phyloP scores from a whole-genome alignment of 2,113 vertebrate species.

The Lycocorax pyrrhopterus region DNA sequence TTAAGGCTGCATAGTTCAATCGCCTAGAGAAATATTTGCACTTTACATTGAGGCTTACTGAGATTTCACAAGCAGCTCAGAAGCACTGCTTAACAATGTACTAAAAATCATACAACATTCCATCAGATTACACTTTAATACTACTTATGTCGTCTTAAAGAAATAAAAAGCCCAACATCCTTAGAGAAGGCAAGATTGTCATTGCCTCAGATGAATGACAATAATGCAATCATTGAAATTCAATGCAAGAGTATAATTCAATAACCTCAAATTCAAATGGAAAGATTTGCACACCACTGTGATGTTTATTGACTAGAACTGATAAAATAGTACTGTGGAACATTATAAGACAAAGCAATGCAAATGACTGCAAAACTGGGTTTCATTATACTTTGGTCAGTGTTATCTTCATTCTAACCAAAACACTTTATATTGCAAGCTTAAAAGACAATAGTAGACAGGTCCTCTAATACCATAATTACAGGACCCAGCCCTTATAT shows the following conservation, averaged over 20 bases:
- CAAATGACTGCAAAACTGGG: background rate
- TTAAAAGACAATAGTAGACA: constrained; percentile 11
- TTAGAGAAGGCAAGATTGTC: background rate
- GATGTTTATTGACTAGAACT: background rate
- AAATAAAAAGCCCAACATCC: background rate
- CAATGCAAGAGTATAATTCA: background rate
- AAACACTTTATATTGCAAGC: background rate
- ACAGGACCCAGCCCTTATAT: background rate
- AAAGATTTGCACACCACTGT: background rate
- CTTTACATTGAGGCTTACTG: background rate
- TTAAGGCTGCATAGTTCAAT: background rate
- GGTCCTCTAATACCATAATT: constrained; percentile 12
- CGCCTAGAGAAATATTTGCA: background rate
- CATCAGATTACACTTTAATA: background rate
- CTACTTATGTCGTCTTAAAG: background rate
- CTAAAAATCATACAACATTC: background rate
- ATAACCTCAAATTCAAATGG: background rate
- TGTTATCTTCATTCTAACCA: constrained; percentile 8
- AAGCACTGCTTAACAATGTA: background rate
- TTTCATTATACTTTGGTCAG: background rate
- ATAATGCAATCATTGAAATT: background rate
- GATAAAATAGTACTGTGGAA: background rate
- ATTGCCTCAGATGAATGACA: background rate
- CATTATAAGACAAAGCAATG: background rate
- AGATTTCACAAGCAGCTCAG: background rate